Evolutionary conservation across 2,113 vertebrate species (phyloP).

Genomic region (Trematocara macrostoma): DNA sequence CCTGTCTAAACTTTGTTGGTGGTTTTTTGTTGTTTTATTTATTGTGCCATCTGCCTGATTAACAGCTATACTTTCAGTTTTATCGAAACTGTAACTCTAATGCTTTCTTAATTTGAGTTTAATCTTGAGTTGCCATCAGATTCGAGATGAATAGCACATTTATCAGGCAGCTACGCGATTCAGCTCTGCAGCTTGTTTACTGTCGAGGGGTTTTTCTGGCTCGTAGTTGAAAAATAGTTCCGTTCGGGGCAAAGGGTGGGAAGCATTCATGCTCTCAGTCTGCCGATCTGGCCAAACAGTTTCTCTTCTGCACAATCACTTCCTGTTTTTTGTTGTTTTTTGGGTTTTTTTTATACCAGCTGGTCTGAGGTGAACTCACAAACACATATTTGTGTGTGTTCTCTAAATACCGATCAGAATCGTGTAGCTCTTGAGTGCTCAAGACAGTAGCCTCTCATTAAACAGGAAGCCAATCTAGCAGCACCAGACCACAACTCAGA

Average conservation of each 20-base stretch:
- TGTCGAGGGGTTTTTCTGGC: not conserved
- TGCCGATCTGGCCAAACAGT: constrained; percentile 42
- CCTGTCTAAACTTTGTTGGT: not conserved
- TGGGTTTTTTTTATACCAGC: not conserved
- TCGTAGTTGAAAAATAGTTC: not conserved
- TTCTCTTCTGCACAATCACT: constrained; percentile 70
- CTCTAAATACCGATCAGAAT: not conserved
- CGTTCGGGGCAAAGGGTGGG: not conserved
- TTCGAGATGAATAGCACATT: not conserved
- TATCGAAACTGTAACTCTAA: not conserved
- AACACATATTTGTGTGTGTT: not conserved
- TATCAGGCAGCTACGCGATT: not conserved
- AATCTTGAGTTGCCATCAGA: not conserved
- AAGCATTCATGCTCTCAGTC: constrained; percentile 10
- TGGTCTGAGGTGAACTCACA: constrained; percentile 34
- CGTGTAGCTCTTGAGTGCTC: not conserved
- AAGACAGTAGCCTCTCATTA: not conserved
- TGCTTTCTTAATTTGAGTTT: not conserved
- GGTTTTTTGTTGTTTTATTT: not conserved
- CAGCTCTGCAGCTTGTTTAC: not conserved
- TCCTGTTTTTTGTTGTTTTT: constrained; percentile 57
- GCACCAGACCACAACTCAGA: not conserved
- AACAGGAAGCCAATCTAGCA: not conserved
- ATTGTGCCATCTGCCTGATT: not conserved
- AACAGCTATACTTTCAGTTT: not conserved